Evolutionary conservation across 1,140 invertebrate genomes (phyloP).

Genomic region (Scaptomyza pallida): DNA sequence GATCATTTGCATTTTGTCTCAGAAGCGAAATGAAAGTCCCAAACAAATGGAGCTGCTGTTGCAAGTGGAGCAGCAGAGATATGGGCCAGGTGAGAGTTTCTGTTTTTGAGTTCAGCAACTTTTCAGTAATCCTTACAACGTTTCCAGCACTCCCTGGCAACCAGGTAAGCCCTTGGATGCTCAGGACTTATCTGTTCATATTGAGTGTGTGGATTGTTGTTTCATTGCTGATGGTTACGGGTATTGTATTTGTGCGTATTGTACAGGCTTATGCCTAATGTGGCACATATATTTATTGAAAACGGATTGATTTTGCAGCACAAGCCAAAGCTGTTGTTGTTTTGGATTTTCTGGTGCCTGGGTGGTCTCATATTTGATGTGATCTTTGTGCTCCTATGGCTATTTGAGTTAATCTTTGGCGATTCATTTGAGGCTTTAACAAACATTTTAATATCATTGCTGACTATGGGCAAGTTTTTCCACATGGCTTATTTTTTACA

Average conservation of each 20-base stretch:
- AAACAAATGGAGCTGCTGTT: neutral
- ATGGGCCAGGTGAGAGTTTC: conserved; percentile 7
- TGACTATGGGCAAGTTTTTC: conserved; percentile 53
- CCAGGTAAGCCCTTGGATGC: conserved; percentile 26
- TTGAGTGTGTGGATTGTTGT: conserved; percentile 62
- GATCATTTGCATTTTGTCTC: conserved; percentile 48
- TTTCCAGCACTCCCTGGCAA: conserved; percentile 28
- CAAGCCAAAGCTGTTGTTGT: conserved; percentile 41
- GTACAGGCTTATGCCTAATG: neutral
- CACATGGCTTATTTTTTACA: neutral
- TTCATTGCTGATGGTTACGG: conserved; percentile 54
- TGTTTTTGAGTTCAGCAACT: neutral
- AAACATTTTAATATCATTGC: conserved; percentile 61
- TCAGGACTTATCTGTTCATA: conserved; percentile 57
- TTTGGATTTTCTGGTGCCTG: conserved; percentile 57
- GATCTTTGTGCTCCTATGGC: conserved; percentile 52
- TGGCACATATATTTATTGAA: neutral
- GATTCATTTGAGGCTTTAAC: conserved; percentile 64
- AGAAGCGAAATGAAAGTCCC: neutral
- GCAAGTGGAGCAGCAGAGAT: conserved; percentile 2
- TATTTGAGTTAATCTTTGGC: conserved; percentile 41
- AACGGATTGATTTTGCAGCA: conserved; percentile 24
- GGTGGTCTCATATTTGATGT: conserved; percentile 51
- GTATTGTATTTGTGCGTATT: conserved; percentile 53
- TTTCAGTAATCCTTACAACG: neutral